Percentiles rank a stretch among this genome's conserved stretches.
These are phyloP conservation scores for Dicyrtomina minuta DNA, from an alignment of 2,888 invertebrate species.

Conservation along the genomic window DNA sequence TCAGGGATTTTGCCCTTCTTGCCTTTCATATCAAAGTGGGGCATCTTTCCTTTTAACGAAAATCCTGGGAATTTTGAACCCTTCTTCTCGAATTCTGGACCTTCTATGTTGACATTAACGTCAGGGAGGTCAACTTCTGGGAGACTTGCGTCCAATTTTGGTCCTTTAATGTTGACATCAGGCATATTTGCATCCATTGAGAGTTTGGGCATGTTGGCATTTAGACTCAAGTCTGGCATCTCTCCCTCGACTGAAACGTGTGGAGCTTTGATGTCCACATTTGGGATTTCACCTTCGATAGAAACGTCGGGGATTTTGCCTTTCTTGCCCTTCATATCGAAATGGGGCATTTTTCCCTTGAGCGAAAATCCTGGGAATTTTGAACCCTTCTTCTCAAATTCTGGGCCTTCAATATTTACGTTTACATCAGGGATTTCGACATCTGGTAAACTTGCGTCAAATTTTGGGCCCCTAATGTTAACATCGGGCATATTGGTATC, in stretches of 20 bases:
- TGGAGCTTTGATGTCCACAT: constrained; percentile 3
- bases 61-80: neutral
- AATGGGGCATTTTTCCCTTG: constrained; percentile 8
- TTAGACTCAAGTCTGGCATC: neutral
- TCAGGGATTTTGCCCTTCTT: neutral
- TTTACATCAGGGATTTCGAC: neutral
- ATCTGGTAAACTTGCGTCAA: neutral
- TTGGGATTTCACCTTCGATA: constrained; percentile 9
- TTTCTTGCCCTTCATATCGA: too few species aligned
- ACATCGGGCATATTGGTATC: constrained; percentile 10
- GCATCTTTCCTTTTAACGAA: neutral
- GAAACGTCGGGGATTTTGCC: constrained; percentile 6
- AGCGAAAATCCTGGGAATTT: constrained; percentile 11
- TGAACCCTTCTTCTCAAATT: too few species aligned
- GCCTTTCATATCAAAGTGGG: neutral
- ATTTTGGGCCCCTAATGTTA: constrained; percentile 3
- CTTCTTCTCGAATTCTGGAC: neutral
- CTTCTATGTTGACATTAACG: neutral
- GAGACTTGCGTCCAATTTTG: neutral
- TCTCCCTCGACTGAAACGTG: neutral
- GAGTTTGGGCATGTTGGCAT: neutral
- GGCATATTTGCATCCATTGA: constrained; percentile 5
- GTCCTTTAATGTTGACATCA: neutral
- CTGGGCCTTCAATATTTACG: neutral
- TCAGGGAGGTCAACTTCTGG: constrained; percentile 10